These are phyloP conservation scores for Heliangelus exortis DNA, from an alignment of 2,797 vertebrate genomes.

Conservation along the genomic window DNA sequence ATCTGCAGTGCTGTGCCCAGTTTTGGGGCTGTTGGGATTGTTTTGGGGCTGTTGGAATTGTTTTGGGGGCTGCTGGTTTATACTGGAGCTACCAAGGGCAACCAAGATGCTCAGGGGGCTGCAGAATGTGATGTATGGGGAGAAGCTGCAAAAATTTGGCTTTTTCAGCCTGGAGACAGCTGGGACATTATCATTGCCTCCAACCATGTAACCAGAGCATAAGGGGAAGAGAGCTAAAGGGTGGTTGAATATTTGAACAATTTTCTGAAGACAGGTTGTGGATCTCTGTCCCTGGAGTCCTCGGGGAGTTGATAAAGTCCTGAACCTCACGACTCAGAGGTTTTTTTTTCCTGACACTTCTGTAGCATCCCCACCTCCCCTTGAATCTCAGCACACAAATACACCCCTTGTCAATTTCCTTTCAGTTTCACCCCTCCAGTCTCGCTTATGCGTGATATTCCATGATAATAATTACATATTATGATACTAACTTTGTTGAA, in stretches of 20 bases:
- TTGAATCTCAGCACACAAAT: too few species aligned
- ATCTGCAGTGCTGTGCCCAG: not conserved
- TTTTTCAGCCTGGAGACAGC: not conserved
- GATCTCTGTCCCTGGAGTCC: not conserved
- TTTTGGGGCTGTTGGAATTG: too few species aligned
- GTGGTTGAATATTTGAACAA: not conserved
- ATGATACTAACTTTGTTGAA: not conserved
- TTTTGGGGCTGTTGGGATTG: too few species aligned
- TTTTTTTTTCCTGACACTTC: too few species aligned
- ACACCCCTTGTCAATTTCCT: not conserved
- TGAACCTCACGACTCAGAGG: too few species aligned
- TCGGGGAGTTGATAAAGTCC: too few species aligned
- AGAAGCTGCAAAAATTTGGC: not conserved
- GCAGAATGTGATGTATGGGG: not conserved
- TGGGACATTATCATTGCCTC: not conserved
- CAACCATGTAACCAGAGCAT: not conserved
- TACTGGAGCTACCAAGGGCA: not conserved
- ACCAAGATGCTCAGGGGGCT: not conserved
- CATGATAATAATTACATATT: too few species aligned
- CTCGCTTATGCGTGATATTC: not conserved
- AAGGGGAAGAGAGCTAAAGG: not conserved
- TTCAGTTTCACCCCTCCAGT: not conserved
- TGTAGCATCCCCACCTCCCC: too few species aligned
- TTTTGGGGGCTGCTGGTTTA: too few species aligned
- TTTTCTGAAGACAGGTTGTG: not conserved